phyloP scores from a whole-genome alignment of 2,888 invertebrate genomes.

The Parnassius orleans region DNA sequence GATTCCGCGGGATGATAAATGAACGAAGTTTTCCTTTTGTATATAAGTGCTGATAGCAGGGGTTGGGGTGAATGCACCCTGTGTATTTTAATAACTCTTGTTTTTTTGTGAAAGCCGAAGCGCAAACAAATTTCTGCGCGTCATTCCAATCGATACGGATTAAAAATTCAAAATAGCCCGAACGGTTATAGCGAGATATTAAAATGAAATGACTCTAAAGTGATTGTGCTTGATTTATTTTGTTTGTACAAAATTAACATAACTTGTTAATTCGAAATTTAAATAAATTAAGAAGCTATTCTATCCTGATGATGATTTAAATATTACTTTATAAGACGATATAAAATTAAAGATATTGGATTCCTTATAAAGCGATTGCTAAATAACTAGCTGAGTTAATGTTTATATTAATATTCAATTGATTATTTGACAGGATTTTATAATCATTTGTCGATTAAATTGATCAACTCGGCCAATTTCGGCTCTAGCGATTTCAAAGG shows the following conservation, averaged over 20 bases:
- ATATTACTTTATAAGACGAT: too few species aligned
- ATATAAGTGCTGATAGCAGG: constrained; percentile 20
- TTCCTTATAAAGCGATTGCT: too few species aligned
- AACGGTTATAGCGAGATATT: background rate
- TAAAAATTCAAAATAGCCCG: constrained; percentile 6
- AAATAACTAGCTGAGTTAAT: too few species aligned
- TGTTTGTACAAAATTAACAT: constrained; percentile 11
- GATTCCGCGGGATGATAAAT: constrained; percentile 40
- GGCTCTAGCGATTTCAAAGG: too few species aligned
- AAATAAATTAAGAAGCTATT: constrained; percentile 4
- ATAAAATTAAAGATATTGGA: too few species aligned
- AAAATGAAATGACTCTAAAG: background rate
- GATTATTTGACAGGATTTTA: too few species aligned
- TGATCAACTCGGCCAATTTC: too few species aligned
- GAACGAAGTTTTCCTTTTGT: constrained; percentile 29
- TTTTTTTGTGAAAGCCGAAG: constrained; percentile 16
- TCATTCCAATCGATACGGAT: constrained; percentile 22
- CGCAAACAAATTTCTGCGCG: constrained; percentile 16
- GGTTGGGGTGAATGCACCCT: constrained; percentile 19
- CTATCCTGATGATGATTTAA: constrained; percentile 10
- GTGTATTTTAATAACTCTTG: constrained; percentile 12
- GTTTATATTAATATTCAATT: too few species aligned
- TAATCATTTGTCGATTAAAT: too few species aligned
- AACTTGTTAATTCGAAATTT: constrained; percentile 2
- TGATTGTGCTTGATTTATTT: background rate